These are phyloP conservation scores for Peromyscus maniculatus DNA, from an alignment of 2,113 vertebrate genomes.

Conservation along the genomic window DNA sequence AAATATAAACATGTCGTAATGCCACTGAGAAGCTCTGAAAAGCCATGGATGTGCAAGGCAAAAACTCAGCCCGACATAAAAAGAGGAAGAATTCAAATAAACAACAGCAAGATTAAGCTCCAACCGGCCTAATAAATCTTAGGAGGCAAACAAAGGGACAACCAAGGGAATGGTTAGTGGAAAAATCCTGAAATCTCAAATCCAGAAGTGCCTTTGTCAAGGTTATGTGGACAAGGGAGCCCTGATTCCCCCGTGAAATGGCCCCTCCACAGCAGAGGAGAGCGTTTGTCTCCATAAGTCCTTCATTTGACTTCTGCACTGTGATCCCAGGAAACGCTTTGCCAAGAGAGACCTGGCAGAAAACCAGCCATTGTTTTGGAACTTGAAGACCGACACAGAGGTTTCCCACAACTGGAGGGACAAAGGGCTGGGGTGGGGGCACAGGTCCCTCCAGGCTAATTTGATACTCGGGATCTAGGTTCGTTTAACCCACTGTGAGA, in stretches of 20 bases:
- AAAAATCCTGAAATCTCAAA: not conserved
- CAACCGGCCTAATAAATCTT: slow-evolving; percentile 2
- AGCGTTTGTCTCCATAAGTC: slow-evolving; percentile 52
- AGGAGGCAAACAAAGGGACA: slow-evolving; percentile 51
- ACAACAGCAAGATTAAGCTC: slow-evolving; percentile 71
- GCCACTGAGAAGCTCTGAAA: slow-evolving; percentile 55
- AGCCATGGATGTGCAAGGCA: slow-evolving; percentile 63
- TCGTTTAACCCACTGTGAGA: not conserved
- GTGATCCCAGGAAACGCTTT: slow-evolving; percentile 60
- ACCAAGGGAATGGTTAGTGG: slow-evolving; percentile 15
- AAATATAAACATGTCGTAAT: not conserved
- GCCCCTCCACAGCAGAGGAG: slow-evolving; percentile 55
- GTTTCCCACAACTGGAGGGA: slow-evolving; percentile 39
- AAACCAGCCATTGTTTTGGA: slow-evolving; percentile 41
- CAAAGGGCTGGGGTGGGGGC: not conserved
- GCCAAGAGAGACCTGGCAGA: slow-evolving; percentile 19
- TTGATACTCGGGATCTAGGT: not conserved
- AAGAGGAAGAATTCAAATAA: slow-evolving; percentile 52
- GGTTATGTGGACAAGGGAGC: slow-evolving; percentile 37
- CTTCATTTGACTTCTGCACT: slow-evolving; percentile 1
- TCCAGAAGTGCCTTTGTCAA: slow-evolving; percentile 59
- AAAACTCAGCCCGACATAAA: slow-evolving; percentile 48
- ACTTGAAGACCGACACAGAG: not conserved
- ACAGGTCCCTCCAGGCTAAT: not conserved
- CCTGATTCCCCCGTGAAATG: slow-evolving; percentile 1